Percentiles rank a stretch among this genome's conserved stretches.
These are phyloP conservation scores for Ophiothrix spiculata DNA, from an alignment of 35 echinoderm and acorn worm species.

Conservation along the genomic window DNA sequence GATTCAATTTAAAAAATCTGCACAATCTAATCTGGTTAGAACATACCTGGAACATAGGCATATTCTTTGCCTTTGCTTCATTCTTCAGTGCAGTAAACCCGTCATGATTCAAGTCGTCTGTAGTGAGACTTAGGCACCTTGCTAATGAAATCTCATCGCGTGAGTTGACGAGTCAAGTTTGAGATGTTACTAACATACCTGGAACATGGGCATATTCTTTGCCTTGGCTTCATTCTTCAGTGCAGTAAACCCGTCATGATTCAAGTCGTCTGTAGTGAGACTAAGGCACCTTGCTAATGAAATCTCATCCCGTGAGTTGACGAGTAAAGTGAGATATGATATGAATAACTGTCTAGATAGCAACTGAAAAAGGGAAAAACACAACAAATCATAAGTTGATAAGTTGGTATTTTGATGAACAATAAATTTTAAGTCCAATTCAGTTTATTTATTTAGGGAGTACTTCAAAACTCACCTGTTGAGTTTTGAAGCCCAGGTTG, in stretches of 20 bases:
- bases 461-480: too few relatives aligned
- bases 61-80: conserved; percentile 71
- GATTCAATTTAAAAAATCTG: too few relatives aligned
- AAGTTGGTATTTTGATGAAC: too few relatives aligned
- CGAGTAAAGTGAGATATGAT: conserved; percentile 67
- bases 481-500: too few relatives aligned
- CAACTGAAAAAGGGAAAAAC: conserved; percentile 28
- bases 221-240: conserved; percentile 61
- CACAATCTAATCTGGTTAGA: too few relatives aligned
- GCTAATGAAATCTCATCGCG: conserved; percentile 84
- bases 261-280: conserved; percentile 60
- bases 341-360: conserved; percentile 61
- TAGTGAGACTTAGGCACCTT: conserved; percentile 74
- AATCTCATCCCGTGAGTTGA: conserved; percentile 90
- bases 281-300: conserved; percentile 79
- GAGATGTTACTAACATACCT: conserved; percentile 73
- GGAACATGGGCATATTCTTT: conserved; percentile 98
- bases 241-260: conserved; percentile 82
- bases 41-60: conserved; percentile 96
- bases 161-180: conserved; percentile 75
- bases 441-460: too few relatives aligned
- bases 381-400: background rate
- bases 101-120: conserved; percentile 57
- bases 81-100: conserved; percentile 89
- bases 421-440: too few relatives aligned